Base-by-base conservation (phyloP, 2,888 invertebrate species). In the Drosophila longiperda region DNA sequence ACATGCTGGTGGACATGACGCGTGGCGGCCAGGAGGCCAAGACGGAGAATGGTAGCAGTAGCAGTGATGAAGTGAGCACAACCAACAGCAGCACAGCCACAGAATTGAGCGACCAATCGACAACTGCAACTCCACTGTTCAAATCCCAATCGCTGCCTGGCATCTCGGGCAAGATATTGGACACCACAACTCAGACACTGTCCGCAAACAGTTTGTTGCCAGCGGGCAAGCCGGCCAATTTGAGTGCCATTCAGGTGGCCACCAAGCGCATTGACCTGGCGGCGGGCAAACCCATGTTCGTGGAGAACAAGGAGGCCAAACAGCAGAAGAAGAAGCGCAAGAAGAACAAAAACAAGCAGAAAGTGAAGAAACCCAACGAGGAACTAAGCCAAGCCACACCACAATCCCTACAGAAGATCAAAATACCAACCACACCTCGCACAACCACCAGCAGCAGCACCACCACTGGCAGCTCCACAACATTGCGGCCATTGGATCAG, bases 1-100 rank as follows among this genome's bases (percentile, higher is more conserved):
- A 96, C 90, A 97, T 97, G 91, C 94, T 98, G 78, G 97, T 98
- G 0, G 97, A 97, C 87, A 96, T 97, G 94, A 97, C 96, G 0
- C 93, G 95, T 11, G 93, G 93, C 1, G 93, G 93, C 1, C 91
- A 92, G 64, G 91, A 91, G 53, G 61, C 57, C 29, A 87, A 78
- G 61, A 23, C 73, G 6, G 86, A 82, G 29, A 78, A 60, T 26
- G 40, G 38, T 6, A 29, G 60, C 54, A 38, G 15, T 23, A 8
- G 12, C 1, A 60, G 34, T 12, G 54, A 40, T n/a, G 74, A 79
- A 32, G 76, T 29, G 5, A 26, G 32, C 9, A 23, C n/a, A n/a
- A 33, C 53, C 9, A 57, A 66, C 12, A 26, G 23, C n/a, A 54
- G 29, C 2, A 57, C 58, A 9, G 57, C 64, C 48, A 66, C 64